Conservation (phyloP, 2,797 vertebrate species). For the Crocidura indochinensis region DNA sequence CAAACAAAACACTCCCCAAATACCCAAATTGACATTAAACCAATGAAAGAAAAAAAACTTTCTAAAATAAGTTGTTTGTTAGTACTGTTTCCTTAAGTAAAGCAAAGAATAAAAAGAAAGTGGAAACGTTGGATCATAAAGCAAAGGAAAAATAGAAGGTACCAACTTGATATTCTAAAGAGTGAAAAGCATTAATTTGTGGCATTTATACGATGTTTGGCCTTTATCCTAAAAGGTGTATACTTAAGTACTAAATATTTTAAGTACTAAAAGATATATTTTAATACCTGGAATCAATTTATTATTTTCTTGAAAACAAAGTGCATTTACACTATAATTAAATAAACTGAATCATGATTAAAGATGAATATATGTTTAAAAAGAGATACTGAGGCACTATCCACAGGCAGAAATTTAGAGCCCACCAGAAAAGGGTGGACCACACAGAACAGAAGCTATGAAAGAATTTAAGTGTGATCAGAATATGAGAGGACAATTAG, state of each 20-base stretch:
- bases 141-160: neutral
- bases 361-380: slow-evolving; percentile 22
- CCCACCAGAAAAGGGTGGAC: too few species aligned
- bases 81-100: neutral
- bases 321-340: neutral
- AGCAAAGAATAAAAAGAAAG: slow-evolving; percentile 26
- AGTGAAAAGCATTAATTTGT: neutral
- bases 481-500: too few species aligned
- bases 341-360: neutral
- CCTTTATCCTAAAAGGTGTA: neutral
- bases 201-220: neutral
- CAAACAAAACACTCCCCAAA: slow-evolving; percentile 42
- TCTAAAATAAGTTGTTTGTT: neutral
- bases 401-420: too few species aligned
- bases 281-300: neutral
- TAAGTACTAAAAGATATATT: neutral
- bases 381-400: neutral
- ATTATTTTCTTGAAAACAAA: neutral
- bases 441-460: too few species aligned
- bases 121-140: neutral
- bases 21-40: slow-evolving; percentile 63
- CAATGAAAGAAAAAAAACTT: slow-evolving; percentile 33
- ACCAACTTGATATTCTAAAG: neutral
- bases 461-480: too few species aligned
- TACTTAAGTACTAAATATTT: too few species aligned